Conservation (phyloP, 2,797 vertebrate genomes). For the Smutsia gigantea region DNA sequence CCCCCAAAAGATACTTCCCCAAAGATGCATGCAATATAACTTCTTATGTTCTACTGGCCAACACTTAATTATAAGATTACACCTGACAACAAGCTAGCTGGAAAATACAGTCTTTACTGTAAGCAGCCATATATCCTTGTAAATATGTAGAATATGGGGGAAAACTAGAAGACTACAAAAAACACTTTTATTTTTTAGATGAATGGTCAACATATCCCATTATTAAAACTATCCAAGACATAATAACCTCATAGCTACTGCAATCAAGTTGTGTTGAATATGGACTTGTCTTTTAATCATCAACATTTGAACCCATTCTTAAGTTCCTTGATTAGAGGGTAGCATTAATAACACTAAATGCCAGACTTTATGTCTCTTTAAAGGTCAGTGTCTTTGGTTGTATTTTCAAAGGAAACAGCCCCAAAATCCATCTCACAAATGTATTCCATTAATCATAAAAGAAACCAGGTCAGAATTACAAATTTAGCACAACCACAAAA, state of each 20-base stretch:
- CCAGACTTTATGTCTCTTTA: background rate
- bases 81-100: background rate
- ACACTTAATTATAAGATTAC: background rate
- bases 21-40: background rate
- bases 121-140: background rate
- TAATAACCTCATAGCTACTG: background rate
- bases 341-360: background rate
- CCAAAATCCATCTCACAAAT: background rate
- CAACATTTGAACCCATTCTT: background rate
- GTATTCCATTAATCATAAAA: background rate
- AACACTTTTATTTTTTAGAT: background rate
- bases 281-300: background rate
- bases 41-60: background rate
- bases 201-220: background rate
- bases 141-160: background rate
- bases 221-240: background rate
- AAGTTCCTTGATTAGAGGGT: background rate
- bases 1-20: background rate
- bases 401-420: background rate
- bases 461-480: slow-evolving; percentile 50
- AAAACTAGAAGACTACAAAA: background rate
- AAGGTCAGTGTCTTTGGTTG: background rate
- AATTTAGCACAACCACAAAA: slow-evolving; percentile 47
- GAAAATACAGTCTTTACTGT: background rate
- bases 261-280: slow-evolving; percentile 11